Base-by-base conservation (phyloP, 2,888 invertebrate species). In the Hydroisotoma schaefferi region DNA sequence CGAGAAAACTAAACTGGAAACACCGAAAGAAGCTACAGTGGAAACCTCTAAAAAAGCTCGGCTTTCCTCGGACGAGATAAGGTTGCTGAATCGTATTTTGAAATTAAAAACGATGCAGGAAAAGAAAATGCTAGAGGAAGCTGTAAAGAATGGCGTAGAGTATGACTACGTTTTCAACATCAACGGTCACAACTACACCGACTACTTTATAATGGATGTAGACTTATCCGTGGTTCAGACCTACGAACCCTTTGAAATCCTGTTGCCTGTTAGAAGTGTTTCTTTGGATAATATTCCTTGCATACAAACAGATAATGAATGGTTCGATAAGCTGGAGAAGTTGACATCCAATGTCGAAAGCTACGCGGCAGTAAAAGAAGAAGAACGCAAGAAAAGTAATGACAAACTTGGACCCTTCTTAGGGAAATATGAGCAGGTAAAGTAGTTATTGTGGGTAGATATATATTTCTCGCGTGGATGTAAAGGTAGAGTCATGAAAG, bases 131-230 rank as follows among this genome's bases (percentile, higher is more conserved):
- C n/a, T 20, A 40, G 40, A 40, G 5, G 40, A 40, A 15, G 40
- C 40, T 5, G 3, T 15, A 15, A 20, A 5, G 5, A 4, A 5
- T 10, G 40, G 40, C 5, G 20, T 40, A 18, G 5, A 15, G n/a
- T 18, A 40, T 15, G 40, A 40, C n/a, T 40, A 40, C n/a, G 40
- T 40, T 5, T 40, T 40, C 40, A 40, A 20, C 20, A 5, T 40
- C 5, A 20, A 40, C 20, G 40, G 20, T 40, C 40, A 15, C 5
- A 15, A 40, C 20, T 40, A 40, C 40, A 40, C 40, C 5, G 40
- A 40, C n/a, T 40, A 40, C 20, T 40, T 40, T 40, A 5, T 40
- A 10, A 40, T 40, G 40, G 40, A n/a, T n/a, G n/a, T n/a, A n/a
- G n/a, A 40, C n/a, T 40, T 40, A 20, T 4, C 40, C n/a, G 8